Evolutionary conservation across 2,113 vertebrate species (phyloP), one percentile per base, ranked within the genome.

Genomic region (Eurystomus gularis): DNA sequence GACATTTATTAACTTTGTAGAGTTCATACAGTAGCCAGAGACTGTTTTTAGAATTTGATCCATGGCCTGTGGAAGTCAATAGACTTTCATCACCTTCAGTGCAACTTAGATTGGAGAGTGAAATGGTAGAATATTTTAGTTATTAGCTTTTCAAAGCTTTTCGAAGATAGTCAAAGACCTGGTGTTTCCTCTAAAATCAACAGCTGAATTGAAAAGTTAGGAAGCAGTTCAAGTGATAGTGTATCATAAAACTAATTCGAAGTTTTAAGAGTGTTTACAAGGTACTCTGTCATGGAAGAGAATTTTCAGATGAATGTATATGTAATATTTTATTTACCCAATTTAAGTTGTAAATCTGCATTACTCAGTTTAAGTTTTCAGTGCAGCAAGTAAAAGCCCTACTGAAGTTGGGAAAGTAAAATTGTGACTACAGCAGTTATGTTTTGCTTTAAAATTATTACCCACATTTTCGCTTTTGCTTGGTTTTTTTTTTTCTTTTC

Each of bases 1-100:
- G 96, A 88, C 76, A 97, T 83, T 96, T 86, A 94, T 96, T 97
- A 97, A 97, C 93, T 94, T 93, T 37, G 80, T 83, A 70, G 92
- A 81, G 80, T 70, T 93, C 92, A 71, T 92, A 92, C 92, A 75
- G 90, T 95, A 95, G 96, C 64, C 0, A 8, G 55, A 88, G 39
- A 75, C 80, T 62, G 64, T 14, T 95, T 96, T 96, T 93, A 92
- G 88, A 96, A 92, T 86, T 93, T 96, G 94, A 92, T 95, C 90
- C 79, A 40, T 93, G 80, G 92, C 72, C 92, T 81, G 54, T 83
- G 40, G 88, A 93, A 95, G 92, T 94, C 92, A 92, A 88, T 60
- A 93, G 87, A 78, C 88, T 94, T 95, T 95, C 88, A 95, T 92
- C 86, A 93, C 40, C 48, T 54, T 84, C 60, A 84, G 66, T 24